Evolutionary conservation across 2,888 invertebrate genomes (phyloP).

Genomic region (Dolomedes plantarius): DNA sequence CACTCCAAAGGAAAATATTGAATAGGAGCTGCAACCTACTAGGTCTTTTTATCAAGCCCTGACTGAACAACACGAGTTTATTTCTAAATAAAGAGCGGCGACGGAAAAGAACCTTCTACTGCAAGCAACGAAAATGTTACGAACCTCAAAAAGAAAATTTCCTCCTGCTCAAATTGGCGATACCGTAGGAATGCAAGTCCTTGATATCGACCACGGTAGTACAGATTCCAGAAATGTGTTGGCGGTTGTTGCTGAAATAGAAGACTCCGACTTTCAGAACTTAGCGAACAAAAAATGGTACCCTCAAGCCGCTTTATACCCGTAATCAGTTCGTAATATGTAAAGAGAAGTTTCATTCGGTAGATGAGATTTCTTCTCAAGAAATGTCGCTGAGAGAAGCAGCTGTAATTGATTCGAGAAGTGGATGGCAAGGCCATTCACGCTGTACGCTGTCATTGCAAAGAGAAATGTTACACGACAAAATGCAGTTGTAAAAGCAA

Average conservation of each 20-base stretch:
- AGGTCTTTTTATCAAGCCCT: background rate
- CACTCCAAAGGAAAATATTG: background rate
- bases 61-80: no score
- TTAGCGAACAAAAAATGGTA: conserved; percentile 26
- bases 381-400: conserved; percentile 55
- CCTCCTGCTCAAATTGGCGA: background rate
- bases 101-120: conserved; percentile 44
- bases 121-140: no score
- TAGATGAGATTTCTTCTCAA: conserved; percentile 51
- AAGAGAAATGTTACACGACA: conserved; percentile 4
- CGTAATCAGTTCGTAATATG: conserved; percentile 5
- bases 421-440: conserved; percentile 33
- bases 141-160: no score
- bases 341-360: conserved; percentile 57
- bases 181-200: conserved; percentile 17
- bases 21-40: background rate
- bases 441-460: conserved; percentile 18
- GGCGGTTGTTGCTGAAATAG: no score
- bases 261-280: conserved; percentile 44
- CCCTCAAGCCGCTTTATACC: no score
- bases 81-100: no score
- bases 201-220: conserved; percentile 19
- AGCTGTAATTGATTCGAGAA: conserved; percentile 16
- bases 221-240: no score
- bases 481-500: conserved; percentile 1